Conservation (phyloP, 2,113 vertebrate genomes). For the Apodemus speciosus region DNA sequence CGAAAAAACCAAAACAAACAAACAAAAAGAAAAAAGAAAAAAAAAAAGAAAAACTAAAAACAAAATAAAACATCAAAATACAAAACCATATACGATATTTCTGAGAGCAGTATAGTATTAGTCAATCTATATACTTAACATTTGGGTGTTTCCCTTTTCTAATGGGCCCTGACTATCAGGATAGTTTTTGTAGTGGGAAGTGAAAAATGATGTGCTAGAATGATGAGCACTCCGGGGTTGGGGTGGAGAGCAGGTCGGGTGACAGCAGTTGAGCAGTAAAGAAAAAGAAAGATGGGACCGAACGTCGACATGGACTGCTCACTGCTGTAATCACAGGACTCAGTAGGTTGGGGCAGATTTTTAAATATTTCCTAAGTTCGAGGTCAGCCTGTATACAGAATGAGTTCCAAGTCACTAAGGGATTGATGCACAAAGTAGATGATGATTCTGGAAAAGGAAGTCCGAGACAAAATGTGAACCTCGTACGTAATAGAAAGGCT, state of each 20-base stretch:
- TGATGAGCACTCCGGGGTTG: no score
- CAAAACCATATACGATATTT: background rate
- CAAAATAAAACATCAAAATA: background rate
- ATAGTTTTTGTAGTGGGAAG: background rate
- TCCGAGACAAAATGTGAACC: background rate
- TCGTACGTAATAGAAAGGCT: background rate
- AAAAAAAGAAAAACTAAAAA: no score
- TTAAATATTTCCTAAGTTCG: background rate
- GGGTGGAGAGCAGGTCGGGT: no score
- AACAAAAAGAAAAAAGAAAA: no score
- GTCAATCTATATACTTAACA: background rate
- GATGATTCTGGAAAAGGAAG: accelerated
- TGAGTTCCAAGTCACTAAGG: background rate
- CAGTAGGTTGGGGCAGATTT: background rate
- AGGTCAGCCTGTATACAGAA: background rate
- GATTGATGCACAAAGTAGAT: no score
- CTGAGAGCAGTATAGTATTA: background rate
- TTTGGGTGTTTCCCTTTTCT: background rate
- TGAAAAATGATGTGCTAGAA: no score
- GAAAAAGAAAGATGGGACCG: no score
- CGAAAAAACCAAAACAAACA: no score
- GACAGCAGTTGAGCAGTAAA: background rate
- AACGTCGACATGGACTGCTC: background rate
- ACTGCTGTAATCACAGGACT: background rate
- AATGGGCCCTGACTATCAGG: background rate